Base-by-base conservation (phyloP, 1,140 invertebrate species). In the Nephila pilipes region DNA sequence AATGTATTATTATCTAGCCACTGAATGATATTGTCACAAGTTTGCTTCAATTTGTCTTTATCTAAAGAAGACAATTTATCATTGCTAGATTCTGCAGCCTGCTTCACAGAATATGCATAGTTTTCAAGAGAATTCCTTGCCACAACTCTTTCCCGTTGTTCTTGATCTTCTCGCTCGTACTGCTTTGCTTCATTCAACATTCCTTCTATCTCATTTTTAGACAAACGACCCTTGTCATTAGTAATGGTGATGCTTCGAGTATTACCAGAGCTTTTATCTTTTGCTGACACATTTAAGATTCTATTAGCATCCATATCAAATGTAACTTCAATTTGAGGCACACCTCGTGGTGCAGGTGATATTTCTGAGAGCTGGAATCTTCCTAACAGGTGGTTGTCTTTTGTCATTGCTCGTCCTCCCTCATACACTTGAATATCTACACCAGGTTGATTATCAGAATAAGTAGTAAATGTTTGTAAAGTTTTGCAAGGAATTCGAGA, bases 391-490 rank as follows among this genome's bases (percentile, higher is more conserved):
- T 97, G 95, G 94, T 96, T 96, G 94, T 96, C 96, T 94, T 96
- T 96, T 85, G 96, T 96, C 96, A 96, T 96, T 20, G 96, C 96
- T 89, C 96, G 95, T 94, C 96, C 96, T 85, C 96, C 96, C 94
- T 96, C 96, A 94, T 95, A 96, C 5, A 97, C 96, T 95, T 98
- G 97, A 95, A 99, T 98, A 93, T 98, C 96, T 93, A 99, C 98
- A 94, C 98, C 98, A 57, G 98, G 98, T 95, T 99, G 98, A 95
- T 99, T 99, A 95, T 99, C 98, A 1, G 98, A 97, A 95, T 99
- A 99, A 1, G 98, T 99, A 79, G 98, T 99, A 96, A 99, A 99
- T 16, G 98, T 99, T 92, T 96, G 95, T 1, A 95, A 95, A 57
- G 94, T 94, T 87, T 95, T 95, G 83, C 94, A 95, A 14, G 95